Evolutionary conservation across 1,140 invertebrate species (phyloP), one percentile per base, ranked within the genome.

Genomic region (Drosophila prosaltans): DNA sequence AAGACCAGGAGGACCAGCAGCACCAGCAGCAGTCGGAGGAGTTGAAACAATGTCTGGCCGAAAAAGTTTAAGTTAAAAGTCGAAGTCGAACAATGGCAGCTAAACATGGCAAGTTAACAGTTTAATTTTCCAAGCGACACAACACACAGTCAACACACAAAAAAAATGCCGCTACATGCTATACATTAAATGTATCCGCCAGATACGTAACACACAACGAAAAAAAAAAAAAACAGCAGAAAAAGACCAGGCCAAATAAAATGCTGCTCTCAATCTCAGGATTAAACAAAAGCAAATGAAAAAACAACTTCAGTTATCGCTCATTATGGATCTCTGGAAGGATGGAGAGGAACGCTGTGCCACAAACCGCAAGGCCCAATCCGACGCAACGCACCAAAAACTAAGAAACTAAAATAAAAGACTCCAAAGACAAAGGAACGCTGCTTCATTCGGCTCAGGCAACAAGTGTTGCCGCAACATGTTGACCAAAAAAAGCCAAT

Each of bases 31-130:
- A 30, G 41, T 59, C 30, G 61, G 43, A 30, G 62, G 30, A 67
- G 74, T 62, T 58, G 43, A 72, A 80, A 84, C 80, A 88, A 88
- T 88, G 83, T 88, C 83, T 74, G 80, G 66, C 71, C 74, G 74
- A 45, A 51, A 51, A 40, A 57, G 57, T 32, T 63, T 28, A 63
- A 48, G 43, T 48, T 63, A 63, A 63, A 48, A 57, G 71, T 74
- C 48, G 66, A 72, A 72, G 32, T 7, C 75, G 60, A 89, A 90
- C 84, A 89, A 89, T 89, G 85, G 84, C 84, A 89, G 81, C 85
- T 89, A 84, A 90, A 89, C 84, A 88, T 84, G 84, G 84, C 80
- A 90, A 90, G 85, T 89, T 89, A 89, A 89, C 84, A 89, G 84
- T 89, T 89, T 89, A 89, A 89, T 89, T 89, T 89, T 81, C 71